These are phyloP conservation scores for Troides aeacus DNA, from an alignment of 2,888 invertebrate genomes.

Conservation along the genomic window DNA sequence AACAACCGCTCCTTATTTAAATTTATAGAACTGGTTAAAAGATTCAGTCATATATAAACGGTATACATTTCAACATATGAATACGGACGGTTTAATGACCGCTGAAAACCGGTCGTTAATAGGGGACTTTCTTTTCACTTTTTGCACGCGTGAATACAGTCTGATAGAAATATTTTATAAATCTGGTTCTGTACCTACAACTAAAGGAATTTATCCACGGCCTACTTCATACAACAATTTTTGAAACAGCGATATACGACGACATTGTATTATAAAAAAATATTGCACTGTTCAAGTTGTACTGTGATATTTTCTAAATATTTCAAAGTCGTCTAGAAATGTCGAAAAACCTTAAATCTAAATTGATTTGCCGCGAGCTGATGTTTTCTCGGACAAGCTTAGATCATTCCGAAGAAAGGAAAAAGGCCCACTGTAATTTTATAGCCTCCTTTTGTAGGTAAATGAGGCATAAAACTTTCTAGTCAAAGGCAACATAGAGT, in stretches of 20 bases:
- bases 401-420: slow-evolving; percentile 23
- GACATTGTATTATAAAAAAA: neutral
- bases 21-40: slow-evolving; percentile 28
- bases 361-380: slow-evolving; percentile 27
- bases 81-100: slow-evolving; percentile 34
- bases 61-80: slow-evolving; percentile 32
- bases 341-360: slow-evolving; percentile 26
- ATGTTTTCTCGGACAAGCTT: slow-evolving; percentile 20
- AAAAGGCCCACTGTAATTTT: slow-evolving; percentile 28
- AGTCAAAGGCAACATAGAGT: slow-evolving; percentile 38
- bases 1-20: slow-evolving; percentile 28
- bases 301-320: slow-evolving; percentile 3
- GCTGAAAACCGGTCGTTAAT: slow-evolving; percentile 35
- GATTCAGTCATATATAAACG: slow-evolving; percentile 29
- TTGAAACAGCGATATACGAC: neutral
- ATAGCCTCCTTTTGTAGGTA: slow-evolving; percentile 34
- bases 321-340: slow-evolving; percentile 11
- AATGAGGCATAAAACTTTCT: slow-evolving; percentile 43
- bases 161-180: slow-evolving; percentile 11
- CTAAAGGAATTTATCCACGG: neutral
- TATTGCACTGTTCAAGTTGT: neutral
- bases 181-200: neutral
- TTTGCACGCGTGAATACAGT: slow-evolving; percentile 38
- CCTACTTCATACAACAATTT: neutral
- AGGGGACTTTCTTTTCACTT: slow-evolving; percentile 36